These are phyloP conservation scores for Ameiurus melas DNA, from an alignment of 2,113 vertebrate genomes.

Conservation along the genomic window DNA sequence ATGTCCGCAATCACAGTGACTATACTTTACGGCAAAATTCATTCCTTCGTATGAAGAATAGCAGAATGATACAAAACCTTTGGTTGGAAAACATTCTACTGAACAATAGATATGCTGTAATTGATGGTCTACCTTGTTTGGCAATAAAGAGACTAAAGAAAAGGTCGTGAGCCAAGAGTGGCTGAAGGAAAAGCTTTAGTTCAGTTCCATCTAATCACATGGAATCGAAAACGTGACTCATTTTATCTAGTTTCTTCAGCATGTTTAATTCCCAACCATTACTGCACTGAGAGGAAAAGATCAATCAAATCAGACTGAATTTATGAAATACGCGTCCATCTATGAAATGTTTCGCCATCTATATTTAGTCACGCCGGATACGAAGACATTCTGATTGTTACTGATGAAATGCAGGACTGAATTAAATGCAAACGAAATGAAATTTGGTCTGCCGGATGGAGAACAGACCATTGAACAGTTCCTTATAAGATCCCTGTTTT, in stretches of 20 bases:
- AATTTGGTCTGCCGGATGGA: not conserved
- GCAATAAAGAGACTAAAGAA: conserved; percentile 46
- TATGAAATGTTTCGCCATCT: not conserved
- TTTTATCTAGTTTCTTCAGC: conserved; percentile 31
- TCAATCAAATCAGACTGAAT: conserved; percentile 15
- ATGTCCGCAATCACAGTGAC: not conserved
- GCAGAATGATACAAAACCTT: conserved; percentile 55
- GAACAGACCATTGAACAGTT: not conserved
- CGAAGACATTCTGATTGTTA: conserved; percentile 44
- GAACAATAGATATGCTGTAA: conserved; percentile 23
- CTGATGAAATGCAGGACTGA: conserved; percentile 31
- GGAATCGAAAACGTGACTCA: conserved; percentile 14
- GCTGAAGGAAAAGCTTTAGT: not conserved
- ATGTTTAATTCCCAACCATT: not conserved
- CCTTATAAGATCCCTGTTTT: conserved; percentile 14
- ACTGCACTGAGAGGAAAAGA: not conserved
- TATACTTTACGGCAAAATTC: conserved; percentile 11
- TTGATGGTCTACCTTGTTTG: conserved; percentile 33
- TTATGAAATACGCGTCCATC: not conserved
- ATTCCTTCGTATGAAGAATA: not conserved
- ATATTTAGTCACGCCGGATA: not conserved
- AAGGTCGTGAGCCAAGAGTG: not conserved
- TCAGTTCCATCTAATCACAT: not conserved
- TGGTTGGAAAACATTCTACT: conserved; percentile 63
- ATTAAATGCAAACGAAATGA: conserved; percentile 21